Base-by-base conservation (phyloP, 1,140 invertebrate species). In the Lamellibrachia luymesi region DNA sequence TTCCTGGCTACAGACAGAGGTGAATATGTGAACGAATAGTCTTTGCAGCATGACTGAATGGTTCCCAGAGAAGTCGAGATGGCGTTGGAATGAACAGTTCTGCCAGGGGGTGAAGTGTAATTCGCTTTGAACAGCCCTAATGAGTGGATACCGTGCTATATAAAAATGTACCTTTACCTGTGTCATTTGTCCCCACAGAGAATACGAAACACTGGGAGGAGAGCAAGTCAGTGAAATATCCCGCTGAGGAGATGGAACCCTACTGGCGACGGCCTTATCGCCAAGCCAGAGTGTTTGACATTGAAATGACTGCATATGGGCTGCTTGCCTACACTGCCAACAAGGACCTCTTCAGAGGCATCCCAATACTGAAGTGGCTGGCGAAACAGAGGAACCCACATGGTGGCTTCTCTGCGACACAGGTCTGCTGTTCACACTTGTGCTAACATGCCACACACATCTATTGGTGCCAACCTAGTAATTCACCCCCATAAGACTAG, bases 311-410 rank as follows among this genome's bases (percentile, higher is more conserved):
- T 49, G 90, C 93, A 50, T 94, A 94, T 51, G 92, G 89, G 2
- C 92, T 94, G 6, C 51, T 94, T 5, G 92, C n/a, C n/a, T 93
- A 93, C 52, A 27, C 52, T 8, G 51, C 80, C 10, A 25, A 38
- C 2, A 50, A 52, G 7, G 56, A 94, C 2, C 7, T 92, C n/a
- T 27, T 51, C 7, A 80, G 91, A 94, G 97, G 98, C 0, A 95
- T 98, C 10, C 97, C 98, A 0, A 97, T 98, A 13, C 97, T 98
- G 94, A 97, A 97, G 27, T 98, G 98, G 97, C 96, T 99, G 0
- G 97, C 98, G 52, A 97, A 97, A 92, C 97, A 98, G 94, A 96
- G 98, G 93, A 98, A 98, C 95, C 96, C 97, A 0, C 96, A 97
- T 93, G 98, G 98, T 10, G 98, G 98, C 51, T 98, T 98, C 95